Evolutionary conservation across 2,797 vertebrate species (phyloP).

Genomic region (Mormyrops boulengeri): DNA sequence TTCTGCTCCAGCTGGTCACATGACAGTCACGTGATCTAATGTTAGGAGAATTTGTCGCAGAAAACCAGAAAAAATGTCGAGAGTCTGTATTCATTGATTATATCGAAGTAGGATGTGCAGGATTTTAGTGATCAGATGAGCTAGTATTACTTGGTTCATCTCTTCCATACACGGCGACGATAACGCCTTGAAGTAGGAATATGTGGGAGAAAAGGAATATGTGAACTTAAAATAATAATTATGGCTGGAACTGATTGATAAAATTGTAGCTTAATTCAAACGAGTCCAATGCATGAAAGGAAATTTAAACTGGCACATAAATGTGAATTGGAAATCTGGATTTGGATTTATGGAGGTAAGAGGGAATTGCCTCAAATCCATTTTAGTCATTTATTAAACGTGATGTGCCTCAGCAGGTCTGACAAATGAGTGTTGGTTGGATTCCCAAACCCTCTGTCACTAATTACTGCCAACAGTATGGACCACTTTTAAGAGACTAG

Average conservation of each 20-base stretch:
- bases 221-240: not conserved
- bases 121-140: not conserved
- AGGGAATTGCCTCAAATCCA: not conserved
- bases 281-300: not conserved
- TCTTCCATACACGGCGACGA: not conserved
- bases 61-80: not conserved
- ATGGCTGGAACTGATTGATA: not conserved
- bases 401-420: not conserved
- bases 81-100: not conserved
- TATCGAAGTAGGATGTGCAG: not conserved
- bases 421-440: not conserved
- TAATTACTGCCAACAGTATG: not conserved
- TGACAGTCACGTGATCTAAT: not conserved
- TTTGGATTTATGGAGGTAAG: not conserved
- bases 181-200: not conserved
- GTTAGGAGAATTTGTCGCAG: not conserved
- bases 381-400: not conserved
- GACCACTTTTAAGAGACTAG: not conserved
- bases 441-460: not conserved
- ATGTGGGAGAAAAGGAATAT: not conserved
- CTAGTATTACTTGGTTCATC: not conserved
- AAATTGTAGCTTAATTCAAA: not conserved
- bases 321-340: not conserved
- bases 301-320: not conserved
- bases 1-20: not conserved